These are phyloP conservation scores for Azorinus chamasolen DNA, from an alignment of 2,888 invertebrate species.

Conservation along the genomic window DNA sequence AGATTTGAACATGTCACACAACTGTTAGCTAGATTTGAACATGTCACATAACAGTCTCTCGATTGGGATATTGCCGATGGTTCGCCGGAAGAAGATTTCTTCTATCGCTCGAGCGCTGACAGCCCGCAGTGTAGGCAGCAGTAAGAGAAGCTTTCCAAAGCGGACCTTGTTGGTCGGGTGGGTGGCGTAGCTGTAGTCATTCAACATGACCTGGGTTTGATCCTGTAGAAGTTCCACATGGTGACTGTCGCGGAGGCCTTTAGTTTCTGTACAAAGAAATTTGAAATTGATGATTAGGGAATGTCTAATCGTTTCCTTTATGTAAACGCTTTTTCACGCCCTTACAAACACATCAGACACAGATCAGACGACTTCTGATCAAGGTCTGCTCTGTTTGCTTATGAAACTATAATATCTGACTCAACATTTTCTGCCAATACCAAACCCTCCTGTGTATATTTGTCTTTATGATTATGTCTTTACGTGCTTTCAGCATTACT, in stretches of 20 bases:
- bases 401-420: too few species aligned
- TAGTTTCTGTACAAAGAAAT: constrained; percentile 87
- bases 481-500: too few species aligned
- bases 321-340: too few species aligned
- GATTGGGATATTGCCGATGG: constrained; percentile 91
- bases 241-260: constrained; percentile 89
- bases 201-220: constrained; percentile 92
- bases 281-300: too few species aligned
- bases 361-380: too few species aligned
- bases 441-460: too few species aligned
- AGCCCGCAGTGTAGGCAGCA: constrained; percentile 90
- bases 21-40: constrained; percentile 86
- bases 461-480: too few species aligned
- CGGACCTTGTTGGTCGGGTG: constrained; percentile 87
- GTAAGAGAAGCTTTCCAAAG: constrained; percentile 91
- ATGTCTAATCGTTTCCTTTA: too few species aligned
- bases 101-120: constrained; percentile 88
- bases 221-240: constrained; percentile 91
- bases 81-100: constrained; percentile 92
- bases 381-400: too few species aligned
- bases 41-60: constrained; percentile 90
- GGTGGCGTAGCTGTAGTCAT: constrained; percentile 88
- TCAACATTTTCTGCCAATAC: too few species aligned
- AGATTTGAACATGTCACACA: too few species aligned
- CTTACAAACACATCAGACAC: too few species aligned